Base-by-base conservation (phyloP, 1,140 invertebrate genomes). In the Scaptomyza pallida region DNA sequence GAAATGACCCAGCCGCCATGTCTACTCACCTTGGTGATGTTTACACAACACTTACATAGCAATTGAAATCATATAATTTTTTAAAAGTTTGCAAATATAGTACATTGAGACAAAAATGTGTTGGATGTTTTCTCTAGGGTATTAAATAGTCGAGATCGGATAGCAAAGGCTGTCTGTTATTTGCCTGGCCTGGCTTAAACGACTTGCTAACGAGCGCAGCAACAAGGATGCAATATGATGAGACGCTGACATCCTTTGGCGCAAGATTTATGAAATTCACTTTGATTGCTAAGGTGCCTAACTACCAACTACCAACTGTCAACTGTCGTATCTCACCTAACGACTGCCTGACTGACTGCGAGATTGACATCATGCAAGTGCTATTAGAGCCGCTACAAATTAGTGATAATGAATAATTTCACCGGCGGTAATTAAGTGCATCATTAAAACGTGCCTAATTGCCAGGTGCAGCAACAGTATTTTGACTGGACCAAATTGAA, bases 321-420 rank as follows among this genome's bases (percentile, higher is more conserved):
- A 50, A 23, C 43, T 43, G 51, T 19, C 67, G 30, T 16, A 13
- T 13, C 21, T 33, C 16, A 26, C 15, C 9, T 17, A 21, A 16
- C 16, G 43, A 6, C 33, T 16, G 21, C 12, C 57, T 19, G 40
- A 16, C 37, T 23, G 15, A 13, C 50, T 1, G 26, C 6, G 2
- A 17, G 43, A 9, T 17, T 21, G 33, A 16, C 48, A 19, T 30
- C 50, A 52, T 55, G 59, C 57, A 63, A 61, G 62, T 67, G 63
- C 54, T 44, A 62, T 50, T 30, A 33, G 48, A 59, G 45, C 45
- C 33, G 68, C 56, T 57, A 55, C 82, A 88, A 78, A 82, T 78
- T 81, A 88, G 71, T 72, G 74, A 86, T 88, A 88, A 86, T 86
- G 71, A 86, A 88, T 86, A 72, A 86, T 88, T 86, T 86, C 71